Evolutionary conservation across 2,888 invertebrate genomes (phyloP).

Genomic region (Aromia moschata): DNA sequence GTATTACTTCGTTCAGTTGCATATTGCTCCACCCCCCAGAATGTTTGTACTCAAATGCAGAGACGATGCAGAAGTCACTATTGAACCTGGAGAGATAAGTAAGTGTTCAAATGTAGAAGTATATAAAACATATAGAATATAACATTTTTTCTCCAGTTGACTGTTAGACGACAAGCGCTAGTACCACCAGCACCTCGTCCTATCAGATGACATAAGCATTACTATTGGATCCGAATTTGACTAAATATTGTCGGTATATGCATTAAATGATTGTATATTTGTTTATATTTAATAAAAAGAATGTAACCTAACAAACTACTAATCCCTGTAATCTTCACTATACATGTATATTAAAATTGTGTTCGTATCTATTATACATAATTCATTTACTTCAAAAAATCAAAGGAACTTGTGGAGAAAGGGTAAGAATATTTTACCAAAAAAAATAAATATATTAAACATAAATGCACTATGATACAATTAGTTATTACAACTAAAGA

Average conservation of each 20-base stretch:
- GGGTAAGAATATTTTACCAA: neutral
- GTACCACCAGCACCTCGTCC: slow-evolving; percentile 92
- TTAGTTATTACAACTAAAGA: neutral
- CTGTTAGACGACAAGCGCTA: slow-evolving; percentile 94
- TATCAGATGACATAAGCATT: slow-evolving; percentile 90
- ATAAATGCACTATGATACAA: neutral
- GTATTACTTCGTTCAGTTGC: too few species aligned
- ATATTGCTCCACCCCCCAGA: slow-evolving; percentile 91
- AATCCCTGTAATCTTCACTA: too few species aligned
- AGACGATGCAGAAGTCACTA: slow-evolving; percentile 73
- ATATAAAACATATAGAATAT: neutral
- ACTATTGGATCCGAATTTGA: slow-evolving; percentile 97
- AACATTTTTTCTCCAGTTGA: slow-evolving; percentile 72
- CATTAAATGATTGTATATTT: neutral
- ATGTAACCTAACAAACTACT: too few species aligned
- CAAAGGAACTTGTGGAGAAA: neutral
- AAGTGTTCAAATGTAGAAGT: slow-evolving; percentile 57
- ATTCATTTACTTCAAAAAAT: too few species aligned
- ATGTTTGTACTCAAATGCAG: slow-evolving; percentile 82
- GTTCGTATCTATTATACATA: too few species aligned
- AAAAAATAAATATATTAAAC: neutral
- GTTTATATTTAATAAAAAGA: slow-evolving; percentile 11
- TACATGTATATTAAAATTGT: too few species aligned
- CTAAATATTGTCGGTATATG: slow-evolving; percentile 60
- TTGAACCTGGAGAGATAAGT: slow-evolving; percentile 92